Evolutionary conservation across 2,888 invertebrate species (phyloP), one percentile per base, ranked within the genome.

Genomic region (Epinotia bilunana): DNA sequence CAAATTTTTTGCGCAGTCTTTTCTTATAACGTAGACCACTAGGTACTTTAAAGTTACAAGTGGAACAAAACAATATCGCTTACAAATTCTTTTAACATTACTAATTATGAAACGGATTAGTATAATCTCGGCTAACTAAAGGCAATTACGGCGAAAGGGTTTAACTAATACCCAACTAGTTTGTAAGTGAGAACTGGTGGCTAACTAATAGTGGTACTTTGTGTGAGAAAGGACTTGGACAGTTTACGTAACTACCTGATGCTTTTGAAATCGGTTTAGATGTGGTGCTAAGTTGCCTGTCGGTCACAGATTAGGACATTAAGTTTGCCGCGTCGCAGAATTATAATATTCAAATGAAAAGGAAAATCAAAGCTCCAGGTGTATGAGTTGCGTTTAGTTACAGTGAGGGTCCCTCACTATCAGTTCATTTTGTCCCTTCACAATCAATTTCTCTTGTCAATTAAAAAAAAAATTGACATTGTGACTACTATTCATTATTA

Each of bases 61-160:
- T 53, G 53, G 49, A 65, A 72, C 63, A 20, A 60, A 73, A 46
- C 28, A 46, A 33, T 53, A 68, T 46, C 23, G 64, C 39, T 53
- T 33, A 60, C 39, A 28, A 23, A 53, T 63, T 23, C 57, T 58
- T 43, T 64, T 64, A 70, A 71, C 71, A 55, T 71, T 28, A 23
- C 77, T 87, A 86, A 89, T 89, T 87, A 87, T 76, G 82, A 79
- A 79, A 82, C 77, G 84, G 88, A 87, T 90, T 88, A 87, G 77
- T 80, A 65, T 43, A 73, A 63, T 61, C 70, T 78, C 76, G 77
- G 78, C 80, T 83, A 87, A 83, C 82, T 74, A 85, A 86, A 84
- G 83, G 83, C 80, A 83, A 81, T 84, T 89, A 86, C 79, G 68
- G 78, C 79, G 85, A 88, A 90, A 80, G 84, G 87, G 88, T 87